phyloP scores from a whole-genome alignment of 2,113 vertebrate genomes.

The Halcyon malimbica region DNA sequence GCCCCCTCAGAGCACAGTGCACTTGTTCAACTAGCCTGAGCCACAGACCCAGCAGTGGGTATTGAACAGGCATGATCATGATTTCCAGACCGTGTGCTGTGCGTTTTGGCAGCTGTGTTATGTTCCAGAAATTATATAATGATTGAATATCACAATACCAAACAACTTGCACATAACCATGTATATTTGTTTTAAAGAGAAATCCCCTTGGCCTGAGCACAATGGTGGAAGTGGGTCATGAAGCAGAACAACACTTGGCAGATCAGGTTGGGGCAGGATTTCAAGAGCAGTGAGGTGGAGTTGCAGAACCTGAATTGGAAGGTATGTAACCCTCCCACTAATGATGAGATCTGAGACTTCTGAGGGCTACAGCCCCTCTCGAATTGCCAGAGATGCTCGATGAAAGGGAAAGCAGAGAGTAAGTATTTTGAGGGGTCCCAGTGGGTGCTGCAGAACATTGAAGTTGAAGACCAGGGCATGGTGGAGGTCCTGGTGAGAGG shows the following conservation, averaged over 20 bases:
- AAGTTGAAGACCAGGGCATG: neutral
- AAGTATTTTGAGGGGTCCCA: neutral
- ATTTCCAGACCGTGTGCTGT: neutral
- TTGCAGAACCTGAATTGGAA: neutral
- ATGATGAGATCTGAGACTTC: neutral
- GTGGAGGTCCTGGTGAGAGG: neutral
- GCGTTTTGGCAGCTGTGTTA: neutral
- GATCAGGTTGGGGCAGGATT: neutral
- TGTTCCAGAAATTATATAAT: neutral
- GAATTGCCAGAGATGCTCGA: neutral
- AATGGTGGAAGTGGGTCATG: neutral
- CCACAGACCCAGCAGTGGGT: neutral
- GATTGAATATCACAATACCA: neutral
- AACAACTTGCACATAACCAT: neutral
- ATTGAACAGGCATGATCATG: neutral
- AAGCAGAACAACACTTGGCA: neutral
- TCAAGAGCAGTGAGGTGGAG: neutral
- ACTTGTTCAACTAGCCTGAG: neutral
- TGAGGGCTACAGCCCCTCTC: neutral
- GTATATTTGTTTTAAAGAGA: neutral
- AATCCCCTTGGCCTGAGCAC: neutral
- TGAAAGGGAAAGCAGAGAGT: neutral
- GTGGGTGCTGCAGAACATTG: neutral
- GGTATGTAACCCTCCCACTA: rapidly evolving
- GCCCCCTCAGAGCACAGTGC: rapidly evolving